Percentiles rank a stretch among this genome's conserved stretches.
These are phyloP conservation scores for Habroteleia sp. DNA, from an alignment of 2,888 invertebrate genomes.

Conservation along the genomic window DNA sequence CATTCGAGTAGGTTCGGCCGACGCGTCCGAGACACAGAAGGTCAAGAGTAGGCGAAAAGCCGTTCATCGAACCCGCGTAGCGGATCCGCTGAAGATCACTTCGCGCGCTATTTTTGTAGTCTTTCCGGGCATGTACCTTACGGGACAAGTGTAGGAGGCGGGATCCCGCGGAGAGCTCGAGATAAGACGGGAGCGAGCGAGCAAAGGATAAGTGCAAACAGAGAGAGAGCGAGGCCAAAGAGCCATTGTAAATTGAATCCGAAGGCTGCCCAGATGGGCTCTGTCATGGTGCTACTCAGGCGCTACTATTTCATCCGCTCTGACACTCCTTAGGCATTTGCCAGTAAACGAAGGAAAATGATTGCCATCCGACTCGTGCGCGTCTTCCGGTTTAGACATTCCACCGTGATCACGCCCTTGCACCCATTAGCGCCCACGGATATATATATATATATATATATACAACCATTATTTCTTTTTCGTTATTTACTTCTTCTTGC, in stretches of 20 bases:
- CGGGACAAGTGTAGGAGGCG: slow-evolving; percentile 71
- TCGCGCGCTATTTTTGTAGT: slow-evolving; percentile 65
- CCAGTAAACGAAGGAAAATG: slow-evolving; percentile 70
- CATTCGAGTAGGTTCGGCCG: slow-evolving; percentile 55
- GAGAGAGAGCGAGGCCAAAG: slow-evolving; percentile 58
- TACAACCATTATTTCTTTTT: too few relatives aligned
- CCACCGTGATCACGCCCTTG: slow-evolving; percentile 68
- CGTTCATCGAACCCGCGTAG: slow-evolving; percentile 63
- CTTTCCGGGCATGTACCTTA: slow-evolving; percentile 65
- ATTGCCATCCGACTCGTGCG: slow-evolving; percentile 64
- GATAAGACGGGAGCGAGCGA: slow-evolving; percentile 60
- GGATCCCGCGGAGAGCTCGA: slow-evolving; percentile 65
- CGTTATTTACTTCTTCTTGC: too few relatives aligned
- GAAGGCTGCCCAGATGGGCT: slow-evolving; percentile 73
- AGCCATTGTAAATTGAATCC: slow-evolving; percentile 76
- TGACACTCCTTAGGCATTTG: slow-evolving; percentile 66
- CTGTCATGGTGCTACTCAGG: slow-evolving; percentile 71
- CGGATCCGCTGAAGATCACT: slow-evolving; percentile 61
- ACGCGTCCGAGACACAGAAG: slow-evolving; percentile 57
- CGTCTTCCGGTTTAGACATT: slow-evolving; percentile 71
- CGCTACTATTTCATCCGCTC: slow-evolving; percentile 73
- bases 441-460: too few relatives aligned
- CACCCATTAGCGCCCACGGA: slow-evolving; percentile 71
- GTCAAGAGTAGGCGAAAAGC: slow-evolving; percentile 65
- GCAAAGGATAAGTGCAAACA: slow-evolving; percentile 19